Evolutionary conservation across 2,797 vertebrate species (phyloP).

Genomic region (Loriculus beryllinus): DNA sequence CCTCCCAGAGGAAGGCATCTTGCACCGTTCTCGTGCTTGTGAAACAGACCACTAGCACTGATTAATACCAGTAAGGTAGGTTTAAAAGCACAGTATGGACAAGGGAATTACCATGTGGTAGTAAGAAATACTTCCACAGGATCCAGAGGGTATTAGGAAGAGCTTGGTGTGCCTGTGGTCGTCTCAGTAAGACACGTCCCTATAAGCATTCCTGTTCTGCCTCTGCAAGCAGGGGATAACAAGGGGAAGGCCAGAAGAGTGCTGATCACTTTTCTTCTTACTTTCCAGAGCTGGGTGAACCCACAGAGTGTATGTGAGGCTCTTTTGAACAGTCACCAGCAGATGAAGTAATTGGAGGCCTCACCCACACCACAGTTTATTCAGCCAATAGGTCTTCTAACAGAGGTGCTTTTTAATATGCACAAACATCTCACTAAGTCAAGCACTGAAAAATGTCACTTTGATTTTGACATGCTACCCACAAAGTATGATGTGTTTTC

Average conservation of each 20-base stretch:
- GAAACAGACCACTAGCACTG: background rate
- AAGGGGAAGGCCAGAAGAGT: background rate
- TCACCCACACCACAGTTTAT: background rate
- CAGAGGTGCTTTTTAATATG: constrained; percentile 1
- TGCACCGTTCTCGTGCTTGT: background rate
- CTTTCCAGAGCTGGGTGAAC: background rate
- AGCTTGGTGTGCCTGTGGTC: background rate
- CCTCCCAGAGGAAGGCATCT: background rate
- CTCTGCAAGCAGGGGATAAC: background rate
- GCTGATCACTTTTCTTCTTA: background rate
- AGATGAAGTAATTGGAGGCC: constrained; percentile 32
- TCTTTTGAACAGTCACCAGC: constrained; percentile 10
- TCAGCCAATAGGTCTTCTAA: background rate
- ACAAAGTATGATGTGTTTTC: background rate
- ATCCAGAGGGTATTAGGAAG: background rate
- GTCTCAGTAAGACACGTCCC: background rate
- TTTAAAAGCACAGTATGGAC: background rate
- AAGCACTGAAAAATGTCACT: background rate
- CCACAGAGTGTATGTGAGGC: background rate
- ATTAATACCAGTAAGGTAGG: background rate
- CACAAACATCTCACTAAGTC: background rate
- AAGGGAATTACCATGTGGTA: background rate
- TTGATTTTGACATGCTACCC: background rate
- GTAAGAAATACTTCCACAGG: background rate
- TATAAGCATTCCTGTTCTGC: background rate